Conservation (phyloP, 1,140 invertebrate species). For the Brachionus manjavacas region DNA sequence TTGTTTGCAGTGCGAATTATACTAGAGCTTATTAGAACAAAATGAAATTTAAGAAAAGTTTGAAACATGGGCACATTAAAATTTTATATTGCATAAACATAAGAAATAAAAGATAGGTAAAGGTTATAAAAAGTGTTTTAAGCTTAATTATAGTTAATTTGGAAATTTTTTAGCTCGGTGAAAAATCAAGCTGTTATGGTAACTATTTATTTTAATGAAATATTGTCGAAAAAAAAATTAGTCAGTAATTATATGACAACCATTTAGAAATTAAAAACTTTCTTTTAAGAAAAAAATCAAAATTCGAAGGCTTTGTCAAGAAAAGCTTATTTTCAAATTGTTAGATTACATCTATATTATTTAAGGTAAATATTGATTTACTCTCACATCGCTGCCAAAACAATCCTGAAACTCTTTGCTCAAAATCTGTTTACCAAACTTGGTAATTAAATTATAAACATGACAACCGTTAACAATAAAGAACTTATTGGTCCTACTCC, state of each 20-base stretch:
- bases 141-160: background rate
- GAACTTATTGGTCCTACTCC: background rate
- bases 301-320: background rate
- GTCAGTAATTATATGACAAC: constrained; percentile 40
- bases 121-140: background rate
- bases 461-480: background rate
- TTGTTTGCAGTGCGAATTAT: too few species aligned
- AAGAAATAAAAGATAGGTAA: constrained; percentile 8
- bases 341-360: constrained; percentile 13
- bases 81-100: background rate
- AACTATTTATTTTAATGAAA: background rate
- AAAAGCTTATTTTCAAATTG: background rate
- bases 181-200: constrained; percentile 32
- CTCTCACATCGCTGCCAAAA: background rate
- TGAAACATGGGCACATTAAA: background rate
- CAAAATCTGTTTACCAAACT: background rate
- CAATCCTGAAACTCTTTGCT: background rate
- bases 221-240: background rate
- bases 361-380: constrained; percentile 6
- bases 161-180: background rate
- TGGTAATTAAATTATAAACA: background rate
- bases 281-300: background rate
- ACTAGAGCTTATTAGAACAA: background rate
- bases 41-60: background rate
- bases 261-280: constrained; percentile 16